Percentiles rank a stretch among this genome's conserved stretches.
These are phyloP conservation scores for Carterocephalus palaemon DNA, from an alignment of 2,888 invertebrate genomes.

Conservation along the genomic window DNA sequence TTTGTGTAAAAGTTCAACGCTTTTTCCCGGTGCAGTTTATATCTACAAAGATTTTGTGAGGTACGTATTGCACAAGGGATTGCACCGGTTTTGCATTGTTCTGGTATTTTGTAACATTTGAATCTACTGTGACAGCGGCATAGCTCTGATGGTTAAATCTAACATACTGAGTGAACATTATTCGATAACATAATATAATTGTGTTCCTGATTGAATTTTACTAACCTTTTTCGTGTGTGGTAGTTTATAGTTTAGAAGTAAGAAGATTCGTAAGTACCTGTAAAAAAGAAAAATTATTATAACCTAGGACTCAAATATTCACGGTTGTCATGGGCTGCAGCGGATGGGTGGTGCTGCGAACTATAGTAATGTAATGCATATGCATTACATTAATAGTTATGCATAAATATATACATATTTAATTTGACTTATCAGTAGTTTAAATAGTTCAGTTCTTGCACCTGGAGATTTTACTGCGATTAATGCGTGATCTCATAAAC, in stretches of 20 bases:
- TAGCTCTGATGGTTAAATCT: constrained; percentile 35
- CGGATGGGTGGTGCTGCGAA: too few species aligned
- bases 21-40: constrained; percentile 68
- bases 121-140: constrained; percentile 26
- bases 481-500: too few species aligned
- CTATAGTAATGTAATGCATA: too few species aligned
- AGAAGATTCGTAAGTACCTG: constrained; percentile 34
- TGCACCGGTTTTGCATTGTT: constrained; percentile 46
- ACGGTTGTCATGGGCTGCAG: too few species aligned
- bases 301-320: constrained; percentile 10
- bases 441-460: too few species aligned
- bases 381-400: too few species aligned
- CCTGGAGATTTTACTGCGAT: too few species aligned
- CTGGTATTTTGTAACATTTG: constrained; percentile 35
- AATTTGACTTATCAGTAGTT: too few species aligned
- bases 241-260: background rate
- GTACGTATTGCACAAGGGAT: constrained; percentile 49
- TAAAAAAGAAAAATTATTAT: constrained; percentile 29
- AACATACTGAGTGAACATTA: too few species aligned
- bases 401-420: too few species aligned
- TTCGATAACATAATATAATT: too few species aligned
- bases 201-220: constrained; percentile 32
- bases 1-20: constrained; percentile 76
- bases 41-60: constrained; percentile 63
- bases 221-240: constrained; percentile 25